phyloP scores from a whole-genome alignment of 2,888 invertebrate species.

The Protonemura montana region DNA sequence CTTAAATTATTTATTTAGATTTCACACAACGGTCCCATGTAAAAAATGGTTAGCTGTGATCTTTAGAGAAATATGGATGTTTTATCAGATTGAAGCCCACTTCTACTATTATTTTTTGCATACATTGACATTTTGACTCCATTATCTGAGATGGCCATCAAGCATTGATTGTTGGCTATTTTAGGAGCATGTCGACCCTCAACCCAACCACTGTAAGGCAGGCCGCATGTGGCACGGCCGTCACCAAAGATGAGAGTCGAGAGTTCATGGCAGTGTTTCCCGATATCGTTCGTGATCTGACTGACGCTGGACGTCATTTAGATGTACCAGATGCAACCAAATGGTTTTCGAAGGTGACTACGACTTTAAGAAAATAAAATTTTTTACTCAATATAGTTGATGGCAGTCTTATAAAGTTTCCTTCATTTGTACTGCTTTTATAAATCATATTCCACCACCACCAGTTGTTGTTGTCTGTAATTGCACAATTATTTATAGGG shows the following conservation, averaged over 20 bases:
- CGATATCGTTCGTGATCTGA: slow-evolving; percentile 83
- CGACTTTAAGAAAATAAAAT: not conserved
- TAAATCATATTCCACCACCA: too few species aligned
- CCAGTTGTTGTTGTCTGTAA: too few species aligned
- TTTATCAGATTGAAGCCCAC: too few species aligned
- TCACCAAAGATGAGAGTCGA: slow-evolving; percentile 82
- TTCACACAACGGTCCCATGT: too few species aligned
- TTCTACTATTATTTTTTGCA: not conserved
- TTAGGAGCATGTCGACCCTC: slow-evolving; percentile 66
- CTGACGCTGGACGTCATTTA: slow-evolving; percentile 75
- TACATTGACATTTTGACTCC: not conserved
- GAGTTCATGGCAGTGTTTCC: slow-evolving; percentile 91
- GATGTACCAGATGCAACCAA: slow-evolving; percentile 82
- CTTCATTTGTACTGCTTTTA: too few species aligned
- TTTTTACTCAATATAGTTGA: too few species aligned
- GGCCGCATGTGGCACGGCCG: slow-evolving; percentile 69
- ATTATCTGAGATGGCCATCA: not conserved
- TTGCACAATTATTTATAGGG: too few species aligned
- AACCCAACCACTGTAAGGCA: slow-evolving; percentile 68
- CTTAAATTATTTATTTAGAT: not conserved
- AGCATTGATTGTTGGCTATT: slow-evolving; percentile 49
- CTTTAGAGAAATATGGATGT: too few species aligned
- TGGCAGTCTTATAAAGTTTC: too few species aligned
- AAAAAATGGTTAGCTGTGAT: too few species aligned
- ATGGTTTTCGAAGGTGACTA: slow-evolving; percentile 76